phyloP scores from a whole-genome alignment of 2,888 invertebrate genomes.

The Hololepta plana region DNA sequence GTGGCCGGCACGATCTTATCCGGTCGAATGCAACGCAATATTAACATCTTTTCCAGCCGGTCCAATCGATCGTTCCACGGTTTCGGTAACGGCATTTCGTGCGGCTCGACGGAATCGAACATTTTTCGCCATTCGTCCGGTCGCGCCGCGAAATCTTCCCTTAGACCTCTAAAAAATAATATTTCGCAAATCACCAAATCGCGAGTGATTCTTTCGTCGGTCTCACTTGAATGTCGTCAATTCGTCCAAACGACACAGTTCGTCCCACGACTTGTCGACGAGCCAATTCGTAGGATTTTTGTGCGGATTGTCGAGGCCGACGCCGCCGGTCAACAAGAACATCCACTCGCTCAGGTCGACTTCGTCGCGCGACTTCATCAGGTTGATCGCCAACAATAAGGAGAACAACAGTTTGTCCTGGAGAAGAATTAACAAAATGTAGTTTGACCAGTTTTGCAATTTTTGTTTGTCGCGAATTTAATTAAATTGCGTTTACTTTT shows the following conservation, averaged over 20 bases:
- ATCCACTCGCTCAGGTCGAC: slow-evolving; percentile 55
- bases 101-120: slow-evolving; percentile 61
- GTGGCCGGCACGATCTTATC: slow-evolving; percentile 76
- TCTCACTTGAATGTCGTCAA: slow-evolving; percentile 28
- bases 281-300: slow-evolving; percentile 56
- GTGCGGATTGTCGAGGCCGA: slow-evolving; percentile 57
- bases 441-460: too few relatives aligned
- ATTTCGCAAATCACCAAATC: neutral
- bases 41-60: slow-evolving; percentile 55
- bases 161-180: slow-evolving; percentile 33
- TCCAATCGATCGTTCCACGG: slow-evolving; percentile 47
- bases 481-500: slow-evolving; percentile 35
- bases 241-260: slow-evolving; percentile 46
- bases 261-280: slow-evolving; percentile 55
- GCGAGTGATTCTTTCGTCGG: neutral
- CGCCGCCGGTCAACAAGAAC: slow-evolving; percentile 76
- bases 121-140: slow-evolving; percentile 46
- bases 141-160: slow-evolving; percentile 41
- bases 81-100: slow-evolving; percentile 44
- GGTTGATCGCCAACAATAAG: slow-evolving; percentile 52
- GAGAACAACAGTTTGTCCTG: slow-evolving; percentile 85
- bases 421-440: slow-evolving; percentile 12
- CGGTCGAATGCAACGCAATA: slow-evolving; percentile 65
- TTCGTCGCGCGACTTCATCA: slow-evolving; percentile 39
- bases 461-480: slow-evolving; percentile 4